phyloP scores from a whole-genome alignment of 2,113 vertebrate genomes.

The Aix galericulata region DNA sequence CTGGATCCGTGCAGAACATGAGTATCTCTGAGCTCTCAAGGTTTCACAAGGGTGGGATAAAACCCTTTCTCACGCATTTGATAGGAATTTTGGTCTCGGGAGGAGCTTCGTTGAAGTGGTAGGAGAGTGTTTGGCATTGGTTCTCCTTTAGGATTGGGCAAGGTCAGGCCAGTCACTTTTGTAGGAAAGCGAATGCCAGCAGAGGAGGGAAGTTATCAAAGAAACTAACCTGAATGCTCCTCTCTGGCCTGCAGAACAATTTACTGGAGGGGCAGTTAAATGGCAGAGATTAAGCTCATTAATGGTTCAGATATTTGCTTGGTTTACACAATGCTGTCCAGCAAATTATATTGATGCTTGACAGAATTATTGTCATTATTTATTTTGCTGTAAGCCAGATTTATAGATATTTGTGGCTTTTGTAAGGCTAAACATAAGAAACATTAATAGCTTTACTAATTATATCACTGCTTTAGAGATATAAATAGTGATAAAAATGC shows the following conservation, averaged over 20 bases:
- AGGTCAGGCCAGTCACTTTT: neutral
- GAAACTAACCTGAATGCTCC: neutral
- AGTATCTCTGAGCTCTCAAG: neutral
- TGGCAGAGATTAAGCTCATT: conserved; percentile 60
- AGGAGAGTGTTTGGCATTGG: neutral
- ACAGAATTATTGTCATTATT: conserved; percentile 75
- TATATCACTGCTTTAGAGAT: conserved; percentile 76
- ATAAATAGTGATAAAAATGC: conserved; percentile 77
- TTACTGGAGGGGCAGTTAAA: conserved; percentile 37
- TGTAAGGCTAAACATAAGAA: conserved; percentile 75
- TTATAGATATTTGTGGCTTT: conserved; percentile 73
- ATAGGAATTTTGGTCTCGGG: neutral
- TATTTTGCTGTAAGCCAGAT: conserved; percentile 75
- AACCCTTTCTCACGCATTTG: neutral
- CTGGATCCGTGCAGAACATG: neutral
- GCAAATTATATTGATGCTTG: conserved; percentile 68
- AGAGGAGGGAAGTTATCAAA: neutral
- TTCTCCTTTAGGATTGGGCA: neutral
- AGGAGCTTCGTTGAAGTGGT: neutral
- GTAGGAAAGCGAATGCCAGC: neutral
- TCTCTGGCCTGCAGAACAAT: conserved; percentile 22
- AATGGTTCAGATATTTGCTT: conserved; percentile 57
- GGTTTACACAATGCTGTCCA: conserved; percentile 63
- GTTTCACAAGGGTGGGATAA: neutral
- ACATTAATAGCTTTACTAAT: conserved; percentile 80